Evolutionary conservation across 37 sponge, comb jelly and placozoan genomes (phyloP).

Genomic region (Hexactinellida sp.): DNA sequence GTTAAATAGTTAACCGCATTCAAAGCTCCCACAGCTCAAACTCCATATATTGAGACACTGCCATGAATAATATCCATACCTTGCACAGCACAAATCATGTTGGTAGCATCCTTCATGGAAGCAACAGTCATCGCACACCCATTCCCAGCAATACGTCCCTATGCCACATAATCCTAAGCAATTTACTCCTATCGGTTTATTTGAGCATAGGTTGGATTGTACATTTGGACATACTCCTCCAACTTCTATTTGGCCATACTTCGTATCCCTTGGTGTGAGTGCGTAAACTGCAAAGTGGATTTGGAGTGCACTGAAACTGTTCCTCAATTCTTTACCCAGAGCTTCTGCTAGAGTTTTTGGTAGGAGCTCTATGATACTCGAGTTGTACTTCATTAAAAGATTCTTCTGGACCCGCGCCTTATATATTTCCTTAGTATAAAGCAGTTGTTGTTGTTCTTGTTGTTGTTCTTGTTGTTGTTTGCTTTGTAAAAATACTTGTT

Average conservation of each 20-base stretch:
- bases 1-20: too few relatives aligned
- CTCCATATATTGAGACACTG: background rate
- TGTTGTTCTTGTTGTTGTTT: background rate
- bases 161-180: background rate
- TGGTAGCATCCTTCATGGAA: conserved; percentile 15
- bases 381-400: background rate
- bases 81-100: conserved; percentile 3
- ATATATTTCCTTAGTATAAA: too few relatives aligned
- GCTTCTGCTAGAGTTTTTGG: too few relatives aligned
- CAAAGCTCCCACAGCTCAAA: background rate
- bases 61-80: background rate
- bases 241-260: background rate
- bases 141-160: background rate
- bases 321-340: background rate
- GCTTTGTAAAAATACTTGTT: background rate
- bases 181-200: background rate
- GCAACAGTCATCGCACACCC: conserved; percentile 14
- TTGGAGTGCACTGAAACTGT: background rate
- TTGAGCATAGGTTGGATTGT: background rate
- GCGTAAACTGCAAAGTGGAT: background rate
- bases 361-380: background rate
- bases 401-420: background rate
- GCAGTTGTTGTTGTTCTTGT: too few relatives aligned
- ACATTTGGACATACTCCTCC: background rate
- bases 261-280: background rate